Conservation (phyloP, 2,113 vertebrate species). For the Dendropsophus ebraccatus region DNA sequence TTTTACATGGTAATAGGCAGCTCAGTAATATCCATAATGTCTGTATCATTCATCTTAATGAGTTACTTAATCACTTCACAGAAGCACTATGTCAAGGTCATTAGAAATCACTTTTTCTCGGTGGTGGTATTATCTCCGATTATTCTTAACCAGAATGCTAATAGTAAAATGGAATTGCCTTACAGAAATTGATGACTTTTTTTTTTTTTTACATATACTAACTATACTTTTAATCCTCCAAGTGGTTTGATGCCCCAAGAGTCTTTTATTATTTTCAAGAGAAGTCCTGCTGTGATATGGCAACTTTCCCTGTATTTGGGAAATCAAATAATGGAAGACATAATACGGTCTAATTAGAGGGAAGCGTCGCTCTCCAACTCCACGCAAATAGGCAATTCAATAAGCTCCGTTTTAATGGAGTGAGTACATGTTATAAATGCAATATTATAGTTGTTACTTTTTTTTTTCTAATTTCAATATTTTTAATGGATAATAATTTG, state of each 20-base stretch:
- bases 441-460: neutral
- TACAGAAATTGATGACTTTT: conserved; percentile 15
- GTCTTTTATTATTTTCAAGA: conserved; percentile 43
- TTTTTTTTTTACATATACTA: neutral
- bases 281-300: conserved; percentile 35
- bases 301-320: conserved; percentile 22
- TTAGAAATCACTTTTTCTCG: conserved; percentile 27
- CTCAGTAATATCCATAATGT: conserved; percentile 39
- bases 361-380: neutral
- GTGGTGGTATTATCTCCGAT: neutral
- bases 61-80: conserved; percentile 45
- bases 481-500: neutral
- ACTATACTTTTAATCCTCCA: conserved; percentile 4
- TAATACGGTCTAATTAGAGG: conserved; percentile 37
- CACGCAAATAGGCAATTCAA: neutral
- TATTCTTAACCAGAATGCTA: conserved; percentile 26
- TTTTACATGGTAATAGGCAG: conserved; percentile 39
- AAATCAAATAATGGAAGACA: conserved; percentile 32
- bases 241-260: conserved; percentile 42
- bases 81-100: conserved; percentile 42
- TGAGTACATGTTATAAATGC: neutral
- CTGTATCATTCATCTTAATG: conserved; percentile 45
- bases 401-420: neutral
- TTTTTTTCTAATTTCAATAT: neutral
- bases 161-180: conserved; percentile 16